A percentile compares a stretch with the other conserved stretches of the same genome.
Evolutionary conservation across 2,888 invertebrate genomes (phyloP).

Genomic region (Sympetrum striolatum): DNA sequence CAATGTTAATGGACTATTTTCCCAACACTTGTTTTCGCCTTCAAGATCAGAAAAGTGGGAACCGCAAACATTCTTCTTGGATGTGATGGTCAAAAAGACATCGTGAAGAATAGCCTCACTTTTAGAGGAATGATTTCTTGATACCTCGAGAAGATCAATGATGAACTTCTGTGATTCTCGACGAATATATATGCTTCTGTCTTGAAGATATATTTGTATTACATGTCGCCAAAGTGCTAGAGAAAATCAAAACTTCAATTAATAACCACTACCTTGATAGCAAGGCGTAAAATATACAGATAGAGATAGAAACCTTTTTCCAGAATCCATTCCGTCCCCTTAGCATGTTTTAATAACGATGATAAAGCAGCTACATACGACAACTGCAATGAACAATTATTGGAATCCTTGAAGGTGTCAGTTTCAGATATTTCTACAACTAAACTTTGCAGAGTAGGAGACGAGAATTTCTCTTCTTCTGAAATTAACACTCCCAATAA

Average conservation of each 20-base stretch:
- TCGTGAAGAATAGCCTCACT: conserved; percentile 65
- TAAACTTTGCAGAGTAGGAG: background rate
- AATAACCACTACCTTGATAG: background rate
- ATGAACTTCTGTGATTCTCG: conserved; percentile 72
- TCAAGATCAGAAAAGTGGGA: background rate
- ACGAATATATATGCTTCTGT: conserved; percentile 75
- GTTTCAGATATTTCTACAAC: background rate
- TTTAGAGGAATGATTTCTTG: conserved; percentile 62
- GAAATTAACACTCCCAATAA: background rate
- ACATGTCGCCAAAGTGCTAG: conserved; percentile 71
- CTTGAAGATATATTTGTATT: conserved; percentile 68
- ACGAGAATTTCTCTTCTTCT: background rate
- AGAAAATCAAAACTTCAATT: conserved; percentile 51
- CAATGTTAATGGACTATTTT: conserved; percentile 54
- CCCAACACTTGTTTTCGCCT: background rate
- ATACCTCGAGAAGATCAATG: conserved; percentile 64
- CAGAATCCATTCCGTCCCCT: background rate
- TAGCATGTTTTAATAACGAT: background rate
- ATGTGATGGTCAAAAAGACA: conserved; percentile 66
- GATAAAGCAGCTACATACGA: background rate
- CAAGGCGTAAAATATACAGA: background rate
- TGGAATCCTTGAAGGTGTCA: background rate
- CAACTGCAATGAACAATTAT: conserved; percentile 3
- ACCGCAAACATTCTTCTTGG: background rate
- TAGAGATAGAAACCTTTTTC: background rate